A percentile compares a stretch with the other conserved stretches of the same genome.
Conservation (phyloP, 2,797 vertebrate species). For the Glyptemys insculpta region DNA sequence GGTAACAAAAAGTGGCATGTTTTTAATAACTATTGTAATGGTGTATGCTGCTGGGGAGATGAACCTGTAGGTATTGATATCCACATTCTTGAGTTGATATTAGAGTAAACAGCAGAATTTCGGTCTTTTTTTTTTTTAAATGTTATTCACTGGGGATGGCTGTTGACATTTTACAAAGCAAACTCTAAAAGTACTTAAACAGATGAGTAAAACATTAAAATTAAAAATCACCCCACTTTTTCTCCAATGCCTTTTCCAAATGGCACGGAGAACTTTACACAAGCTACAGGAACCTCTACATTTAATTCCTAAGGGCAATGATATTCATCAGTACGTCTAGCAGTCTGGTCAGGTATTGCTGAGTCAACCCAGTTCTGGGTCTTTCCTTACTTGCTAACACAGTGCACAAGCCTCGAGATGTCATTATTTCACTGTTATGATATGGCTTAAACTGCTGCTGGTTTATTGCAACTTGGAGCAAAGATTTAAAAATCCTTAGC, state of each 20-base stretch:
- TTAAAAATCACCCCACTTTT: conserved; percentile 62
- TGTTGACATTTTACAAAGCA: conserved; percentile 72
- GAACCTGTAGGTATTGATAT: conserved; percentile 44
- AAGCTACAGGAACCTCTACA: conserved; percentile 32
- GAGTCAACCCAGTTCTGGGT: conserved; percentile 58
- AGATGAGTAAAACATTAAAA: conserved; percentile 71
- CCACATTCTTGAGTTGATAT: conserved; percentile 45
- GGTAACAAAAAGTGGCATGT: background rate
- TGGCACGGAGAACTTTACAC: conserved; percentile 70
- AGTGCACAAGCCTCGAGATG: conserved; percentile 16
- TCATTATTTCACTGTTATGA: conserved; percentile 31
- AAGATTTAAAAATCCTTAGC: conserved; percentile 47
- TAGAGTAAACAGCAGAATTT: conserved; percentile 62
- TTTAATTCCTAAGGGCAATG: conserved; percentile 59
- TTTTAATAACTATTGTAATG: conserved; percentile 33
- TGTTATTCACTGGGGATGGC: conserved; percentile 58
- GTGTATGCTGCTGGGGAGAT: conserved; percentile 19
- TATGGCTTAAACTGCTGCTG: background rate
- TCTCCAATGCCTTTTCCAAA: conserved; percentile 68
- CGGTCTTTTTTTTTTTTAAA: conserved; percentile 24
- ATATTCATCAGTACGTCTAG: conserved; percentile 45
- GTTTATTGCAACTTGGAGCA: conserved; percentile 32
- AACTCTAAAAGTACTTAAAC: conserved; percentile 63
- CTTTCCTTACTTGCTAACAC: conserved; percentile 34
- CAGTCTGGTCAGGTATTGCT: conserved; percentile 64